These are phyloP conservation scores for Nannobrachium achirus DNA, from an alignment of 2,113 vertebrate species.

Conservation along the genomic window DNA sequence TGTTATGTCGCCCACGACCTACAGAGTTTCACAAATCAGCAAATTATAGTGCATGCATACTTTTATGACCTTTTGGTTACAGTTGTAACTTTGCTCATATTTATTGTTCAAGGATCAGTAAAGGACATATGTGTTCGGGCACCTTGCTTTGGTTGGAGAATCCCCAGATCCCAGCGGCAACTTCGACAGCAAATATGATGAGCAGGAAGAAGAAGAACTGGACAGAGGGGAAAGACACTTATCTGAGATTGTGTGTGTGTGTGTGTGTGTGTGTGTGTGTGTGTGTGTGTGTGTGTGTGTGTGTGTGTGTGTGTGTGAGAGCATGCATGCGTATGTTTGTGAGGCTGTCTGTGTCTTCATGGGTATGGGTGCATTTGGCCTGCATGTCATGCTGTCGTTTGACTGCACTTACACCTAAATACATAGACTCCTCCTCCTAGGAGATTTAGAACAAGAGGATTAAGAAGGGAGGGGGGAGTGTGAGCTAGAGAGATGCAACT, in stretches of 20 bases:
- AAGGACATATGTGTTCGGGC: background rate
- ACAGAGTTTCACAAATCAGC: slow-evolving; percentile 17
- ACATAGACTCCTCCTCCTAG: slow-evolving; percentile 43
- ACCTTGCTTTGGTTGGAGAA: slow-evolving; percentile 94
- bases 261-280: slow-evolving; percentile 10
- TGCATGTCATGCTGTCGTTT: slow-evolving; percentile 21
- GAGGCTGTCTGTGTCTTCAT: slow-evolving; percentile 15
- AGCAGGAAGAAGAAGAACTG: slow-evolving; percentile 96
- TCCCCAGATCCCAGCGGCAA: slow-evolving; percentile 95
- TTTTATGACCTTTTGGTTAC: no score
- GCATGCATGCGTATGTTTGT: slow-evolving; percentile 23
- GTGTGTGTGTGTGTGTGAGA: slow-evolving; percentile 1
- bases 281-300: slow-evolving; percentile 1
- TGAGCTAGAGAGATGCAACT: slow-evolving; percentile 6
- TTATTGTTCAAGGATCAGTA: background rate
- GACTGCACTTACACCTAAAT: slow-evolving; percentile 45
- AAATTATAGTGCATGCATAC: no score
- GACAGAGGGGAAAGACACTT: slow-evolving; percentile 26
- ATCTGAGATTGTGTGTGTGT: slow-evolving; percentile 9
- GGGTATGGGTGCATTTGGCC: no score
- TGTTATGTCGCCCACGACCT: slow-evolving; percentile 87
- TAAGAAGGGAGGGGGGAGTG: slow-evolving; percentile 41
- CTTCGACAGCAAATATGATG: slow-evolving; percentile 92
- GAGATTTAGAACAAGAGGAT: slow-evolving; percentile 67
- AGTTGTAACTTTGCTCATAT: background rate